Evolutionary conservation across 1,140 invertebrate genomes (phyloP).

Genomic region (Oryctes rhinoceros): DNA sequence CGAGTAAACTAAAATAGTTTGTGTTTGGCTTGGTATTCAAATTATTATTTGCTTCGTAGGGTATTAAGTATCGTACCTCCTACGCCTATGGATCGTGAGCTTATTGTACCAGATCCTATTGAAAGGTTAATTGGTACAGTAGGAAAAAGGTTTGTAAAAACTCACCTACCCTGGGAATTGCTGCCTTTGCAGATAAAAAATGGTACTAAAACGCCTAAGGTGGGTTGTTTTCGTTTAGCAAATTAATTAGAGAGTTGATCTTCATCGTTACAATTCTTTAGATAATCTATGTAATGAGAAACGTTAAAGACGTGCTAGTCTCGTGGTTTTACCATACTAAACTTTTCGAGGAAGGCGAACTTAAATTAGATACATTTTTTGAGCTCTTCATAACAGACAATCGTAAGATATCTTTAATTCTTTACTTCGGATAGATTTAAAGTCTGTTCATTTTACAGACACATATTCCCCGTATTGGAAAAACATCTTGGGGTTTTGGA

Average conservation of each 20-base stretch:
- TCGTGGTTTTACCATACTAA: conserved; percentile 77
- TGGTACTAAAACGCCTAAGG: conserved; percentile 41
- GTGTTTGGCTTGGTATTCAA: not conserved
- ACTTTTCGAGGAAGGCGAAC: conserved; percentile 68
- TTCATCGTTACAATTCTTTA: conserved; percentile 53
- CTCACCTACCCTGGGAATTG: conserved; percentile 38
- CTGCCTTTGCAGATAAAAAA: conserved; percentile 40
- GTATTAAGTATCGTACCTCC: too few species aligned
- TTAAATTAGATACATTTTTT: conserved; percentile 72
- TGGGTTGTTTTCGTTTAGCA: not conserved
- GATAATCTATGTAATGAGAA: conserved; percentile 79
- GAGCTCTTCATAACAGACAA: conserved; percentile 70
- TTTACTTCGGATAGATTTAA: too few species aligned
- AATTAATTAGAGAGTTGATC: conserved; percentile 36
- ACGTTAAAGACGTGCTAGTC: conserved; percentile 79
- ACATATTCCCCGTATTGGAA: conserved; percentile 69
- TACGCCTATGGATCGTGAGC: too few species aligned
- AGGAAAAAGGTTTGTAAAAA: conserved; percentile 42
- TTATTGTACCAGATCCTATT: not conserved
- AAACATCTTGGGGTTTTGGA: conserved; percentile 69
- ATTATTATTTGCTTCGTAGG: not conserved
- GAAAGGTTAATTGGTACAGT: not conserved
- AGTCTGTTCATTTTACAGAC: conserved; percentile 57
- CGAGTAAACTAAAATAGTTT: conserved; percentile 64
- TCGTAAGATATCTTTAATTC: conserved; percentile 52